Base-by-base conservation (phyloP, 2,888 invertebrate genomes). In the Sesamia inferens region DNA sequence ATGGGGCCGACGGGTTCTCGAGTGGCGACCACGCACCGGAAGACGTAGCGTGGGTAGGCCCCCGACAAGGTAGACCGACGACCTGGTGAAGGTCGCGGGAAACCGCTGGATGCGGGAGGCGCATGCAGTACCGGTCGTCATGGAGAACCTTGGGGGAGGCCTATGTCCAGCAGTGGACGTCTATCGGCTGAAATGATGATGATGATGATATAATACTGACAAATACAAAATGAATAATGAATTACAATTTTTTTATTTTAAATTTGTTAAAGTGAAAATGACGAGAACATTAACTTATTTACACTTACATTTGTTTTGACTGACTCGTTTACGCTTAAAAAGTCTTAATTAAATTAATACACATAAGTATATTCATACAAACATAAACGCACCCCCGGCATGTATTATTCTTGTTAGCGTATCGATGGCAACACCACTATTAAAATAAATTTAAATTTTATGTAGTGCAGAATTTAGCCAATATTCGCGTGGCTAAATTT, bases 141-240 rank as follows among this genome's bases (percentile, higher is more conserved):
- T n/a, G n/a, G n/a, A n/a, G n/a, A n/a, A n/a, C n/a, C n/a, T n/a
- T n/a, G n/a, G n/a, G n/a, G n/a, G n/a, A n/a, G n/a, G n/a, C n/a
- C n/a, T n/a, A n/a, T n/a, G n/a, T n/a, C n/a, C n/a, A n/a, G n/a
- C n/a, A n/a, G n/a, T n/a, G n/a, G n/a, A n/a, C n/a, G n/a, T n/a
- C n/a, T n/a, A n/a, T n/a, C n/a, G n/a, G n/a, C n/a, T n/a, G n/a
- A n/a, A n/a, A n/a, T n/a, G n/a, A n/a, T n/a, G n/a, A n/a, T n/a
- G n/a, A n/a, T n/a, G n/a, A n/a, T n/a, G n/a, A n/a, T n/a, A n/a
- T 64, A 71, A 74, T 68, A 69, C 68, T 80, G 79, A 78, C 85
- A 86, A 86, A 86, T 68, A 84, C n/a, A 13, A 31, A 83, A 54
- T 86, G 83, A 80, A 85, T 85, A 81, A 76, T 72, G 68, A 71